Base-by-base conservation (phyloP, 2,888 invertebrate species). In the Stegophylla sp. region DNA sequence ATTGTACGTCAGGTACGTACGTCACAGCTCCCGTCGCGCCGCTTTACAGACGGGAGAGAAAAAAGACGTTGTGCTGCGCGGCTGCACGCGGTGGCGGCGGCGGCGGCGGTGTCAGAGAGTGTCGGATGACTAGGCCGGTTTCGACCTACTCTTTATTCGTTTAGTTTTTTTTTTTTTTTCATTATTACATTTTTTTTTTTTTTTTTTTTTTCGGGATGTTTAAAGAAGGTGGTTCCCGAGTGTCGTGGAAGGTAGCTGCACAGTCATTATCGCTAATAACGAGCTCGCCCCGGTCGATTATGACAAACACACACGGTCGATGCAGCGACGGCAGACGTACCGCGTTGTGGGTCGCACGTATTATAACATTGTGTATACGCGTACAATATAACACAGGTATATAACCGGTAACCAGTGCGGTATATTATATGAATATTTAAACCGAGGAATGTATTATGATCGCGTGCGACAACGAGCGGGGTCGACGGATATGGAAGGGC, bases 201-300 rank as follows among this genome's bases (percentile, higher is more conserved):
- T 41, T 0, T 4, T 76, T 64, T n/a, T 20, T 56, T 20, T 66
- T 9, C 59, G 26, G 28, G 67, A 77, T 69, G 77, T 77, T 77
- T 77, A 77, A 77, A 77, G 61, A 71, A 71, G 69, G 69, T 61
- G 69, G 79, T 69, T 61, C 69, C 74, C 79, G 48, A 59, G 69
- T 71, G 79, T 79, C 79, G 59, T 45, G 79, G 61, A 79, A 79
- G 79, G 79, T 79, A 79, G 79, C 79, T 63, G 76, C 76, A 71
- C 61, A 79, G 77, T 77, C 77, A 77, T 77, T 77, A 77, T 69
- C 77, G 77, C 77, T 77, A 77, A 77, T 77, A 77, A 77, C 77
- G 77, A 77, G 74, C 51, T 45, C 9, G 67, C n/a, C 53, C 34
- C 66, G 66, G n/a, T 66, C 67, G 56, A 77, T 77, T 77, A 77